Conservation (phyloP, 2,113 vertebrate genomes). For the Actenoides lindsayi region DNA sequence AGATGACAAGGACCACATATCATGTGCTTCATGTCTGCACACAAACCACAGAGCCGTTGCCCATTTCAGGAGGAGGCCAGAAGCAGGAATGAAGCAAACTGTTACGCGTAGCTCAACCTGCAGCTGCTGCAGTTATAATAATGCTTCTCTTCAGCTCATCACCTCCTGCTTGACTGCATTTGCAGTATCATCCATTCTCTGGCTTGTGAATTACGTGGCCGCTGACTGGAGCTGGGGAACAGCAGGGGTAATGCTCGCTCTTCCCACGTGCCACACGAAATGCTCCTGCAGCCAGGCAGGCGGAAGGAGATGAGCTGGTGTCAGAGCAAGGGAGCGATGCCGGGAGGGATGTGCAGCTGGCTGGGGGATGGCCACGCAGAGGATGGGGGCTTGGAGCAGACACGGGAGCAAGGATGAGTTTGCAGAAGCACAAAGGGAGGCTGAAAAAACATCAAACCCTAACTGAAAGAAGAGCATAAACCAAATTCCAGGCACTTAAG, state of each 20-base stretch:
- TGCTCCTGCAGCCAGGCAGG: not conserved
- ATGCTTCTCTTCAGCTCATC: not conserved
- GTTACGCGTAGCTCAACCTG: not conserved
- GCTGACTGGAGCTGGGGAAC: not conserved
- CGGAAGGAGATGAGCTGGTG: accelerated
- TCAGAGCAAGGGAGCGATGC: not conserved
- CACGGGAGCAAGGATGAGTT: not conserved
- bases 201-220: not conserved
- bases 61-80: not conserved
- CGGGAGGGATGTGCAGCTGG: not conserved
- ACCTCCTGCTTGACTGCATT: accelerated
- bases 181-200: not conserved
- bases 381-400: not conserved
- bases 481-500: not conserved
- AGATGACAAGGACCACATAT: not conserved
- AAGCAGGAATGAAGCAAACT: not conserved
- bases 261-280: not conserved
- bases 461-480: not conserved
- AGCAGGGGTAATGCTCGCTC: not conserved
- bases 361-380: accelerated
- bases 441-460: not conserved
- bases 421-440: not conserved
- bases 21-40: not conserved
- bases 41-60: not conserved
- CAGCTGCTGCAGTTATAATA: not conserved